Percentiles rank a stretch among this genome's conserved stretches.
phyloP scores from a whole-genome alignment of 1,140 invertebrate species.

The Bombus balteatus region DNA sequence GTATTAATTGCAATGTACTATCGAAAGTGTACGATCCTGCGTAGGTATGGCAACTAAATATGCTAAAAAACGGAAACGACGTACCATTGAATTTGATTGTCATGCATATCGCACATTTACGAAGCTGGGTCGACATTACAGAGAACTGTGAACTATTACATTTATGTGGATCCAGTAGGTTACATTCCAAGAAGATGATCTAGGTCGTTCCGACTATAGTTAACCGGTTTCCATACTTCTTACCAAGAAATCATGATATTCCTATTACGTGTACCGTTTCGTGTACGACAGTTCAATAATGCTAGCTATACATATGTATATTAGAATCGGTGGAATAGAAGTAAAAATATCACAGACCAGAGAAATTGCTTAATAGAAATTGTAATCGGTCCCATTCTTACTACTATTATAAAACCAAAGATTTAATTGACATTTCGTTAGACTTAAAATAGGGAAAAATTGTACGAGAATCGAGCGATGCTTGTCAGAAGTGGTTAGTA shows the following conservation, averaged over 20 bases:
- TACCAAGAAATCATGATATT: slow-evolving; percentile 56
- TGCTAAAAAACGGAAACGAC: neutral
- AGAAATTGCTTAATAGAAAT: neutral
- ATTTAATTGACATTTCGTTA: neutral
- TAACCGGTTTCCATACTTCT: slow-evolving; percentile 50
- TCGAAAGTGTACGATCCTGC: neutral
- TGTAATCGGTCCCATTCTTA: too few species aligned
- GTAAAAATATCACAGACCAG: neutral
- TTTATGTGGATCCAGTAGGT: slow-evolving; percentile 48
- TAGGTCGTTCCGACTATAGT: slow-evolving; percentile 58
- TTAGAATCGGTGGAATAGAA: neutral
- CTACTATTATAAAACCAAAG: neutral
- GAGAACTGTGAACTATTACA: slow-evolving; percentile 13
- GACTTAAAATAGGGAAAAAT: neutral
- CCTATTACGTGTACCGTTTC: slow-evolving; percentile 7
- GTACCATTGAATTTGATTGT: neutral
- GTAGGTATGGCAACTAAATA: neutral
- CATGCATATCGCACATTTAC: neutral
- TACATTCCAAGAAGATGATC: slow-evolving; percentile 63
- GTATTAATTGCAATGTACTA: too few species aligned
- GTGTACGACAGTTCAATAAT: neutral
- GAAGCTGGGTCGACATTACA: neutral
- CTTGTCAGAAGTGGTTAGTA: neutral
- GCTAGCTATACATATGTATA: neutral
- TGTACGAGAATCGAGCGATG: neutral